These are phyloP conservation scores for Drosophila tsacasi DNA, from an alignment of 1,140 invertebrate species.

Conservation along the genomic window DNA sequence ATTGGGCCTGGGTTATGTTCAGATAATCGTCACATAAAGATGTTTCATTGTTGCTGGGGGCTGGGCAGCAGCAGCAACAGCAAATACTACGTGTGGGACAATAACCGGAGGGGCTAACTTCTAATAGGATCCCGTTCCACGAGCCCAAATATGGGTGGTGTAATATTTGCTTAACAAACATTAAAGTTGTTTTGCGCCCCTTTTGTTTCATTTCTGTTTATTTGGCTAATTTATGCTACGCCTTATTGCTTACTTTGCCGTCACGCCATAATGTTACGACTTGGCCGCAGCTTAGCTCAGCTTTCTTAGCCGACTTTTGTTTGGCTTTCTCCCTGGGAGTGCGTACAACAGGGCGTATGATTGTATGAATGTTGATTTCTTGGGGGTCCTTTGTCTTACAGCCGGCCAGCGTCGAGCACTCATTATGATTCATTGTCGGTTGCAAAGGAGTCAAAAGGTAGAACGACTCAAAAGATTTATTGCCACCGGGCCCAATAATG, in stretches of 20 bases:
- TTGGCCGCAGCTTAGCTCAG: constrained; percentile 50
- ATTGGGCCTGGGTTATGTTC: constrained; percentile 65
- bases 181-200: constrained; percentile 69
- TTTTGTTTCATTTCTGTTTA: constrained; percentile 64
- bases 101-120: constrained; percentile 31
- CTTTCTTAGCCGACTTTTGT: constrained; percentile 27
- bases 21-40: constrained; percentile 82
- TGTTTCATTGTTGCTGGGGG: constrained; percentile 63
- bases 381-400: constrained; percentile 31
- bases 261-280: constrained; percentile 74
- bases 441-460: constrained; percentile 68
- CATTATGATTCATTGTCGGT: constrained; percentile 77
- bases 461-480: constrained; percentile 74
- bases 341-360: constrained; percentile 52
- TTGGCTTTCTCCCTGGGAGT: not conserved
- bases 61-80: constrained; percentile 19
- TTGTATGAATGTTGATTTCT: constrained; percentile 44
- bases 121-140: constrained; percentile 11
- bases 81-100: constrained; percentile 27
- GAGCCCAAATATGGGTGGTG: not conserved
- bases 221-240: constrained; percentile 81
- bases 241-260: constrained; percentile 76
- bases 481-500: constrained; percentile 55
- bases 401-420: constrained; percentile 27
- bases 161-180: constrained; percentile 78